Percentiles rank a stretch among this genome's conserved stretches.
Evolutionary conservation across 2,888 invertebrate species (phyloP).

Genomic region (Drosophila glabriapex): DNA sequence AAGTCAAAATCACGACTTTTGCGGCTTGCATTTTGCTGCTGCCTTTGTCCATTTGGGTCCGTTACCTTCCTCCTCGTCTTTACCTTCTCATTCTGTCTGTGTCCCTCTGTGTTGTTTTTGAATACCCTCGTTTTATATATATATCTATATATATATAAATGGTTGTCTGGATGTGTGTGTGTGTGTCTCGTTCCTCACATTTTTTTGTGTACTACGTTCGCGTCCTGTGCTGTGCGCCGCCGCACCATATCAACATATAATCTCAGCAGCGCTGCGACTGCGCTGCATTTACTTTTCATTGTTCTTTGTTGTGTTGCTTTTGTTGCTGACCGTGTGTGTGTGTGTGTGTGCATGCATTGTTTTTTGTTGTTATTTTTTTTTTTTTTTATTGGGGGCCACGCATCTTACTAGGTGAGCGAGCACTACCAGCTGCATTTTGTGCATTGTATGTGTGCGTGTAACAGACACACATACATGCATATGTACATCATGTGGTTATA

Average conservation of each 20-base stretch:
- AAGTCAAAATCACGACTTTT: conserved; percentile 76
- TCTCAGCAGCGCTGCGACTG: conserved; percentile 69
- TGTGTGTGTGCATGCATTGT: conserved; percentile 21
- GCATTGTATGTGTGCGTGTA: conserved; percentile 20
- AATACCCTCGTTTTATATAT: conserved; percentile 19
- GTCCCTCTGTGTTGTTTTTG: conserved; percentile 37
- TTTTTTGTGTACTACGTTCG: conserved; percentile 35
- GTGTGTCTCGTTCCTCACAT: conserved; percentile 32
- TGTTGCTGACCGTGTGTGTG: conserved; percentile 3
- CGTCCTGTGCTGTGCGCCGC: conserved; percentile 69
- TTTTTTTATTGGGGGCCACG: conserved; percentile 41
- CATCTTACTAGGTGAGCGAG: conserved; percentile 50
- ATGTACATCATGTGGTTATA: conserved; percentile 8
- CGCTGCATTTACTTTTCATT: conserved; percentile 59
- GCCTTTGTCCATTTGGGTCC: conserved; percentile 46
- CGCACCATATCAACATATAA: conserved; percentile 73
- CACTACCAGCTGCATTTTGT: conserved; percentile 69
- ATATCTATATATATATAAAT: neutral
- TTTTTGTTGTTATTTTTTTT: conserved; percentile 19
- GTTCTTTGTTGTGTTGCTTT: conserved; percentile 40
- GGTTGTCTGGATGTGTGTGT: conserved; percentile 12
- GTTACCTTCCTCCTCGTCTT: conserved; percentile 26
- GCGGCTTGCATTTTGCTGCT: conserved; percentile 47
- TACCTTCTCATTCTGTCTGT: conserved; percentile 24
- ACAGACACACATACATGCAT: conserved; percentile 13